phyloP scores from a whole-genome alignment of 2,888 invertebrate genomes.

The Amphipoea lucens region DNA sequence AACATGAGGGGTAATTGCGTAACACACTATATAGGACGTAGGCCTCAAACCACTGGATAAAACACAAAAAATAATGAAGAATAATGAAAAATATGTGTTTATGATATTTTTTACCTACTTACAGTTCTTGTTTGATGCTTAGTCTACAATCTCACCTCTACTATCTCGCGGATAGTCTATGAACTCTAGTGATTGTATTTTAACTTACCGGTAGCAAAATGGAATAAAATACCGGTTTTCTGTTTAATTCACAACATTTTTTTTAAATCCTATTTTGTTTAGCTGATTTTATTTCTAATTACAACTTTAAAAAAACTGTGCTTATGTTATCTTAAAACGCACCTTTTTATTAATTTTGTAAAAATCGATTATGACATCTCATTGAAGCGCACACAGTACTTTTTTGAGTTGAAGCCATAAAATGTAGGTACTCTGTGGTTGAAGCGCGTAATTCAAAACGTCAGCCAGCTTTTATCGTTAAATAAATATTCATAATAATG shows the following conservation, averaged over 20 bases:
- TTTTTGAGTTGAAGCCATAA: no score
- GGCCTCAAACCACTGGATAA: not conserved
- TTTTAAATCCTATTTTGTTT: not conserved
- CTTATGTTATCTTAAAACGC: not conserved
- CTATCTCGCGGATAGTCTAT: slow-evolving; percentile 49
- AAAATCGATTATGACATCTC: not conserved
- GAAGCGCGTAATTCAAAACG: slow-evolving; percentile 76
- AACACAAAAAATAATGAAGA: not conserved
- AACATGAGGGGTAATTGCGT: no score
- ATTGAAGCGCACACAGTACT: not conserved
- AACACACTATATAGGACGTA: not conserved
- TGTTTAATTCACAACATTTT: not conserved
- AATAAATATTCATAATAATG: slow-evolving; percentile 40
- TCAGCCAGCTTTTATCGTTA: slow-evolving; percentile 40
- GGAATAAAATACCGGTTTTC: slow-evolving; percentile 52
- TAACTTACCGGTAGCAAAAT: slow-evolving; percentile 24
- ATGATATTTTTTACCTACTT: slow-evolving; percentile 35
- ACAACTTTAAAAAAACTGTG: not conserved
- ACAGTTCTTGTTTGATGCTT: not conserved
- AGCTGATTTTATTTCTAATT: not conserved
- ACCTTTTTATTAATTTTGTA: not conserved
- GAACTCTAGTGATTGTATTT: slow-evolving; percentile 51
- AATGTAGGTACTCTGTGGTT: no score
- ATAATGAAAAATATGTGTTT: no score
- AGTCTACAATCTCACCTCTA: slow-evolving; percentile 35